These are phyloP conservation scores for Phodopus roborovskii DNA, from an alignment of 2,113 vertebrate genomes.

Conservation along the genomic window DNA sequence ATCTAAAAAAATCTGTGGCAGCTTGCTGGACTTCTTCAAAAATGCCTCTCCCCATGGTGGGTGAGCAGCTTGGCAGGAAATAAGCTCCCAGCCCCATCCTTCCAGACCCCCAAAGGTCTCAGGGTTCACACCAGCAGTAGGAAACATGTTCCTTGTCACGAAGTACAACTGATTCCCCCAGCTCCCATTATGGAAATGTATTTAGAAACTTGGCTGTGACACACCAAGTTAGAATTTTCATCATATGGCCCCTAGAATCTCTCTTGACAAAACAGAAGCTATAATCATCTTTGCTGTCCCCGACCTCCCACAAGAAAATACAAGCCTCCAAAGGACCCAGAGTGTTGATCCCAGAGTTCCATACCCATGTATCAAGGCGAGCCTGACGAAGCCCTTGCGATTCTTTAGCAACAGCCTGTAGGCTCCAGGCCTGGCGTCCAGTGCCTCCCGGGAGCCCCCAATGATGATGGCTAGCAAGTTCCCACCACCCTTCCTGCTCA, in stretches of 20 bases:
- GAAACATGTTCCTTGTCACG: background rate
- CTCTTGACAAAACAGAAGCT: background rate
- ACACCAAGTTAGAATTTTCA: background rate
- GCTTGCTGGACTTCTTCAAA: background rate
- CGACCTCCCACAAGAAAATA: background rate
- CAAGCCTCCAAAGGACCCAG: background rate
- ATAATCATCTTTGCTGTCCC: background rate
- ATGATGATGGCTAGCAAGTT: constrained; percentile 89
- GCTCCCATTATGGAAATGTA: background rate
- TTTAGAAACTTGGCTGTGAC: background rate
- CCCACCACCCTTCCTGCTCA: constrained; percentile 86
- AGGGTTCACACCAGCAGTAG: background rate
- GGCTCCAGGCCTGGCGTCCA: constrained; percentile 92
- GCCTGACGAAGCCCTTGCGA: constrained; percentile 95
- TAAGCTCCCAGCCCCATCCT: background rate
- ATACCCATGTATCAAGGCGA: constrained; percentile 93
- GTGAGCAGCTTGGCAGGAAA: background rate
- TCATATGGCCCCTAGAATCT: background rate
- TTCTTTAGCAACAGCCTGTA: constrained; percentile 89
- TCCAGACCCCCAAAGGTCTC: background rate
- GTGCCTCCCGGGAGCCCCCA: constrained; percentile 92
- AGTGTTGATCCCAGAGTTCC: constrained; percentile 34
- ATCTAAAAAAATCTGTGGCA: background rate
- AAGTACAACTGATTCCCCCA: background rate
- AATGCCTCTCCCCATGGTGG: background rate